Base-by-base conservation (phyloP, 1,140 invertebrate species). In the Drosophila athabasca region DNA sequence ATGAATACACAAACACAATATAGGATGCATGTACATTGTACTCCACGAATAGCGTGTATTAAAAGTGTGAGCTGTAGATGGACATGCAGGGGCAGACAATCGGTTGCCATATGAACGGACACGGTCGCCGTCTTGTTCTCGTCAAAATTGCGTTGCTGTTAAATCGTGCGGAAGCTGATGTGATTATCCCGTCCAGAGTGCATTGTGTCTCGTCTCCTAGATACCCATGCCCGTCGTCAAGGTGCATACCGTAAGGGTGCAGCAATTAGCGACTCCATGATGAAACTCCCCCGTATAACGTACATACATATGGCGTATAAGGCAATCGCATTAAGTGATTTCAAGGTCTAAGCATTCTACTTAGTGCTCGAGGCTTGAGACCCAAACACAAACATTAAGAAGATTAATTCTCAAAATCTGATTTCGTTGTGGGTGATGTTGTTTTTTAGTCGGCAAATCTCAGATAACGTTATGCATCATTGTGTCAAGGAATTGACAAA, bases 391-490 rank as follows among this genome's bases (percentile, higher is more conserved):
- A 62, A 77, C 88, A 90, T 90, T 90, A 90, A 74, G 80, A 89
- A 90, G 88, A 90, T 90, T 90, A 90, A 90, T 90, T 89, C 81
- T 59, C 61, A 49, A 80, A 84, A 79, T 62, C 82, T 85, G 62
- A 77, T 73, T 49, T 69, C 26, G 55, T 79, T 41, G 60, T 35
- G 9, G 43, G 29, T 44, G 35, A n/a, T 35, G 2, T 54, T 39
- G 58, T 60, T 62, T 35, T 52, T 61, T 31, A 29, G 19, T 51
- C 46, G 39, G 41, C 46, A 76, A 79, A 88, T 88, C 79, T 88
- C 83, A 83, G 84, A 88, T 88, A 88, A 88, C 83, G 76, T 77
- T 83, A 88, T 88, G 83, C 84, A 88, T 88, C 83, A 88, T 88
- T 88, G 83, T 88, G 83, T 87, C 83, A 79, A 66, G 59, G 70